A percentile compares a stretch with the other conserved stretches of the same genome.
Conservation (phyloP, 2,888 invertebrate genomes). For the Himalopsyche japonica region DNA sequence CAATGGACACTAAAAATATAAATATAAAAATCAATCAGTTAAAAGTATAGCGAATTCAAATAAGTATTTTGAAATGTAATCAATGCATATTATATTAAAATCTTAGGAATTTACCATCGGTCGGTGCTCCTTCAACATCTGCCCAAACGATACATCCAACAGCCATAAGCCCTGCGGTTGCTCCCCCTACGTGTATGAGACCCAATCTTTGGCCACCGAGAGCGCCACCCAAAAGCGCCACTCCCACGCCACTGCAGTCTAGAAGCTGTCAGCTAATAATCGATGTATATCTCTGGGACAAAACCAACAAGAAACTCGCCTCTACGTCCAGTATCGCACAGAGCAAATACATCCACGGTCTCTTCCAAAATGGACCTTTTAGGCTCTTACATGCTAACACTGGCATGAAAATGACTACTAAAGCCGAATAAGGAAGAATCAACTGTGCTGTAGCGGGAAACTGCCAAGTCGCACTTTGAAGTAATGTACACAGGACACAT, state of each 20-base stretch:
- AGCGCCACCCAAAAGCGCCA: slow-evolving; percentile 78
- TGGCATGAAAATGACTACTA: slow-evolving; percentile 77
- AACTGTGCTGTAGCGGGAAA: slow-evolving; percentile 80
- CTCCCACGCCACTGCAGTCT: slow-evolving; percentile 84
- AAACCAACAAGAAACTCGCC: slow-evolving; percentile 79
- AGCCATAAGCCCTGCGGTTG: slow-evolving; percentile 78
- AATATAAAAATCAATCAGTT: too few species aligned
- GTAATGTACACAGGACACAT: slow-evolving; percentile 71
- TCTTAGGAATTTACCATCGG: slow-evolving; percentile 55
- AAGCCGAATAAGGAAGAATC: slow-evolving; percentile 75
- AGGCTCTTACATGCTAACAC: slow-evolving; percentile 74
- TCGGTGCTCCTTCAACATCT: slow-evolving; percentile 73
- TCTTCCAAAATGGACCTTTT: slow-evolving; percentile 65
- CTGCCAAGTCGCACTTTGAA: slow-evolving; percentile 70
- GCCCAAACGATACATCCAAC: slow-evolving; percentile 83
- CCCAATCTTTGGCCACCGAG: slow-evolving; percentile 76
- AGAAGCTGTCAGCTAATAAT: slow-evolving; percentile 71
- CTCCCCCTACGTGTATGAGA: slow-evolving; percentile 76
- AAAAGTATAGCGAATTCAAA: too few species aligned
- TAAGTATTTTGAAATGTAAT: too few species aligned
- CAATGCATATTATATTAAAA: background rate
- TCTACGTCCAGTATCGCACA: slow-evolving; percentile 83
- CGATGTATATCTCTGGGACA: slow-evolving; percentile 68
- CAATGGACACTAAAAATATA: too few species aligned
- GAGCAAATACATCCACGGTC: slow-evolving; percentile 78